Evolutionary conservation across 2,888 invertebrate species (phyloP).

Genomic region (Phyllotreta cruciferae): DNA sequence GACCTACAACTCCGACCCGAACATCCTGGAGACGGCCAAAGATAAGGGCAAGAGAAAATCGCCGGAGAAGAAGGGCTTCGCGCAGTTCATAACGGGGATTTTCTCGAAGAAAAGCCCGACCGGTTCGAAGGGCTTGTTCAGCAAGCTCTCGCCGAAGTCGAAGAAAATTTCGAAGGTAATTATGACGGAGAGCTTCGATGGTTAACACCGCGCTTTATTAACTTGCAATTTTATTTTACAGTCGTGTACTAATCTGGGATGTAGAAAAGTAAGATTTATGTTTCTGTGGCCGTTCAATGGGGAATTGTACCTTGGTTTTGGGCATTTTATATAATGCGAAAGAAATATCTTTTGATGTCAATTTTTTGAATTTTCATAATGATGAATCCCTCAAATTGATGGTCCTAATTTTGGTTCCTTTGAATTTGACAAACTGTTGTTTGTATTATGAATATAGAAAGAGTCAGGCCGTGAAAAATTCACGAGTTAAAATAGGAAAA

Average conservation of each 20-base stretch:
- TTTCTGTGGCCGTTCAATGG: constrained; percentile 16
- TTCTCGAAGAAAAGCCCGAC: constrained; percentile 72
- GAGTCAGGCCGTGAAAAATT: too few species aligned
- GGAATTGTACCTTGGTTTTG: constrained; percentile 22
- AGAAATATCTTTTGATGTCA: too few species aligned
- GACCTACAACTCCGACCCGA: constrained; percentile 58
- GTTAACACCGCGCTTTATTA: neutral
- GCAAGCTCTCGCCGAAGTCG: constrained; percentile 68
- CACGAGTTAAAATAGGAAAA: too few species aligned
- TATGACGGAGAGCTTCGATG: neutral
- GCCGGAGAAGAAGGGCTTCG: constrained; percentile 79
- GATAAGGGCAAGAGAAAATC: constrained; percentile 60
- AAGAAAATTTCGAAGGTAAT: constrained; percentile 71
- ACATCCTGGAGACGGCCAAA: constrained; percentile 51
- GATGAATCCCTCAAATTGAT: too few species aligned
- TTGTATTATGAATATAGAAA: too few species aligned
- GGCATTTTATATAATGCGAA: too few species aligned
- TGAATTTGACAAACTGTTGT: too few species aligned
- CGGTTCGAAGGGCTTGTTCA: constrained; percentile 61
- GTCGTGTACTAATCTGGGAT: constrained; percentile 67
- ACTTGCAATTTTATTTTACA: constrained; percentile 57
- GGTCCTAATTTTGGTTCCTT: too few species aligned
- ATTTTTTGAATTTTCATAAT: too few species aligned
- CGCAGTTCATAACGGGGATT: constrained; percentile 84
- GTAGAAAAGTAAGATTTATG: constrained; percentile 56